Base-by-base conservation (phyloP, 92 coral and sea anemone species). In the Montipora capitata region DNA sequence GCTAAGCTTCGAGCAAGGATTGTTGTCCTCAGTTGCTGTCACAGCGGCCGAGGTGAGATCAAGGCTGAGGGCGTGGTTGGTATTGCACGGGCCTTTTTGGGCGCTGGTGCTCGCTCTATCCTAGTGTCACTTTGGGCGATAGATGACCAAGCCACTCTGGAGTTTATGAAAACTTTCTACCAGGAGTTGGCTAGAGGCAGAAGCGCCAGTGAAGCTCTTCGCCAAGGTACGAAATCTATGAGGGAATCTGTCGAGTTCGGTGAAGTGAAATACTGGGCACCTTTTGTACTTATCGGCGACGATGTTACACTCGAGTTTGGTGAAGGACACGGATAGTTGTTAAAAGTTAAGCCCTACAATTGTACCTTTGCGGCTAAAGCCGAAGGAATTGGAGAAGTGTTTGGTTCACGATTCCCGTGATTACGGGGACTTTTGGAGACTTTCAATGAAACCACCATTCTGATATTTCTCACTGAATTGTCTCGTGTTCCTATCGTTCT, bases 31-130 rank as follows among this genome's bases (percentile, higher is more conserved):
- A 74, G 79, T 74, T 74, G 79, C 65, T 74, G 79, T 5, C 79
- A 74, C 62, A 74, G 79, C 68, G 85, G 85, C 16, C 85, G 85
- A 3, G 85, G 85, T 12, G 64, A 81, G 15, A 35, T 81, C 62
- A 81, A 81, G 11, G 56, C 85, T 4, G 85, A 81, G 9, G 85
- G 85, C 18, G 74, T 81, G 42, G 64, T 81, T 11, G 85, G 85
- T 40, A 64, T 81, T 5, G 75, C 75, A 54, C 85, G 85, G 4
- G 85, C 85, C 1, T 74, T 74, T 8, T 2, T 81, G 62, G 75
- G 59, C 14, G 85, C 76, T 20, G 79, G 79, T 35, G 72, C 72
- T 67, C 72, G 72, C 40, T 67, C 72, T 7, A 45, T 67, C 9
- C 44, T 67, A 15, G 79, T 74, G 16, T 42, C 85, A 7, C 64